phyloP scores from a whole-genome alignment of 1,140 invertebrate genomes.

The Rhagoletis zephyria region DNA sequence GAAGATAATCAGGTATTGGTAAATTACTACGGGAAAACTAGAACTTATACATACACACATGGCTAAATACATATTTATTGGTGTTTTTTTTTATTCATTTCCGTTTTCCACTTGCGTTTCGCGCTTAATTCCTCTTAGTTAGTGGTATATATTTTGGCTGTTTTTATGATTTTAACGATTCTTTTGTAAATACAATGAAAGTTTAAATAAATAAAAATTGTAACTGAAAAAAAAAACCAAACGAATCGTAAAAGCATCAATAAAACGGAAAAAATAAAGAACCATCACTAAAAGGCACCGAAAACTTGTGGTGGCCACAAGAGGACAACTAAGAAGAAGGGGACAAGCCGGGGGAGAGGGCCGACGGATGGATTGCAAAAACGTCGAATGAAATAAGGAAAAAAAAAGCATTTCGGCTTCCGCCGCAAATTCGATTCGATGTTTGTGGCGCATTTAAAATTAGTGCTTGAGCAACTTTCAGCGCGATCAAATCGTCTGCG shows the following conservation, averaged over 20 bases:
- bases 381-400: slow-evolving; percentile 8
- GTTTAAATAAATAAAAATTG: not conserved
- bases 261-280: slow-evolving; percentile 10
- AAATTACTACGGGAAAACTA: not conserved
- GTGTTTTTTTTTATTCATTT: not conserved
- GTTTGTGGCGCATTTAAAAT: slow-evolving; percentile 66
- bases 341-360: not conserved
- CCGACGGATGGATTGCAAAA: slow-evolving; percentile 11
- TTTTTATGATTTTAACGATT: not conserved
- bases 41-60: not conserved
- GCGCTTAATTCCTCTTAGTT: not conserved
- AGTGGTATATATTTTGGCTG: not conserved
- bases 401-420: slow-evolving; percentile 35
- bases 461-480: slow-evolving; percentile 73
- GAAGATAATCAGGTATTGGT: too few relatives aligned
- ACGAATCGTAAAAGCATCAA: not conserved
- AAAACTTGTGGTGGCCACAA: not conserved
- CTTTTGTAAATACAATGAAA: not conserved
- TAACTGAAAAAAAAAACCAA: not conserved
- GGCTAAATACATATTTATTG: not conserved
- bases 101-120: not conserved
- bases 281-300: not conserved
- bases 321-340: not conserved
- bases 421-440: slow-evolving; percentile 38
- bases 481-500: slow-evolving; percentile 70